Percentiles rank a stretch among this genome's conserved stretches.
phyloP scores from a whole-genome alignment of 2,888 invertebrate genomes.

The Drosophila bunnanda region DNA sequence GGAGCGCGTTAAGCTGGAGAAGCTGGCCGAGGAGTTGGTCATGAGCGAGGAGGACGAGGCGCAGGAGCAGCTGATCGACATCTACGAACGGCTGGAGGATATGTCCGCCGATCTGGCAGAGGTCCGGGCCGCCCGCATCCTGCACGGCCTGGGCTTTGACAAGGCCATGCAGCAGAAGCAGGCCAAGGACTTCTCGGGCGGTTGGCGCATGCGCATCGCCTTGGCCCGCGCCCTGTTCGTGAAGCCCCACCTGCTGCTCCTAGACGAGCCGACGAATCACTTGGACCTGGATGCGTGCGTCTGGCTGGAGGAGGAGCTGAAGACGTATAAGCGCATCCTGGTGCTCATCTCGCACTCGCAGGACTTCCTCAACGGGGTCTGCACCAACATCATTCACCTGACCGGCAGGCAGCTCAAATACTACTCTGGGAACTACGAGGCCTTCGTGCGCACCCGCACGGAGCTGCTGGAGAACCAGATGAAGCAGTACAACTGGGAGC shows the following conservation, averaged over 20 bases:
- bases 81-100: conserved; percentile 98
- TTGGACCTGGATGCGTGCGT: conserved; percentile 99
- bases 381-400: conserved; percentile 98
- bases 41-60: conserved; percentile 95
- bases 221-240: conserved; percentile 98
- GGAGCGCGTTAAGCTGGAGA: conserved; percentile 95
- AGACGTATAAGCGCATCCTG: conserved; percentile 97
- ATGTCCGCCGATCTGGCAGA: conserved; percentile 98
- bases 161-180: conserved; percentile 93
- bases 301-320: conserved; percentile 99
- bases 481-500: conserved; percentile 99
- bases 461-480: conserved; percentile 99
- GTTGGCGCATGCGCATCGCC: conserved; percentile 99
- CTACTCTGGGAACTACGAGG: conserved; percentile 98
- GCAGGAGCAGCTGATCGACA: conserved; percentile 98
- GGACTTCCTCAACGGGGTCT: conserved; percentile 99
- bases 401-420: conserved; percentile 96
- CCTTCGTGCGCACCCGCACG: conserved; percentile 95
- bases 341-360: conserved; percentile 99
- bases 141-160: conserved; percentile 98
- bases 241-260: conserved; percentile 97
- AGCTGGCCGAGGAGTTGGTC: conserved; percentile 94
- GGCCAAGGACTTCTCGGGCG: conserved; percentile 93
- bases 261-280: conserved; percentile 99
- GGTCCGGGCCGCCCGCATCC: conserved; percentile 96